phyloP scores from a whole-genome alignment of 1,140 invertebrate genomes.

The Frieseomelitta varia region DNA sequence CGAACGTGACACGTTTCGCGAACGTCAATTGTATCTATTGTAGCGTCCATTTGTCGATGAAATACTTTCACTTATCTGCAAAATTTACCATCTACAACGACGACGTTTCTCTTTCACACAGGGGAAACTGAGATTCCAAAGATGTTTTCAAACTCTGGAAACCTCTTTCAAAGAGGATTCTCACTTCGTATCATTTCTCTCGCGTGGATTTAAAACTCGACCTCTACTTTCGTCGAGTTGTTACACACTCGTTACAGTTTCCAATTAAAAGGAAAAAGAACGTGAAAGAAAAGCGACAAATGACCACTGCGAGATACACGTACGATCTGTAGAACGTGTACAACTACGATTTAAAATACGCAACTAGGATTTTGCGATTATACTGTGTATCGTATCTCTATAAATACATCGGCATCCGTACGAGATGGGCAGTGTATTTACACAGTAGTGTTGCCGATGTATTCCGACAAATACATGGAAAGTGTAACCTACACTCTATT shows the following conservation, averaged over 20 bases:
- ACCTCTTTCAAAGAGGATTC: too few species aligned
- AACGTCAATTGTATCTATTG: slow-evolving; percentile 1
- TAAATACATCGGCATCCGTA: neutral
- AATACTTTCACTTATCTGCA: slow-evolving; percentile 37
- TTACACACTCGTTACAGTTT: neutral
- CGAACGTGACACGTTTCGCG: neutral
- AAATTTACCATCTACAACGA: slow-evolving; percentile 39
- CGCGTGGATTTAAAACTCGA: neutral
- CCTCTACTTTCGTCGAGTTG: neutral
- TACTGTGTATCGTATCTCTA: neutral
- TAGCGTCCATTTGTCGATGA: slow-evolving; percentile 25
- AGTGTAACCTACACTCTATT: slow-evolving; percentile 8
- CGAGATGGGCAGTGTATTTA: slow-evolving; percentile 33
- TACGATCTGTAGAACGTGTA: neutral
- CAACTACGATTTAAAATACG: neutral
- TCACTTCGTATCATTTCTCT: neutral
- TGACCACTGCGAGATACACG: neutral
- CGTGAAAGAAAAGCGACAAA: neutral
- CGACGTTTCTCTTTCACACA: slow-evolving; percentile 1
- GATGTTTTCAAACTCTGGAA: too few species aligned
- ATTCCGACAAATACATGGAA: slow-evolving; percentile 26
- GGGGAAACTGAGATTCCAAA: neutral
- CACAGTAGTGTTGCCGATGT: slow-evolving; percentile 13
- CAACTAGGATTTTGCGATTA: neutral
- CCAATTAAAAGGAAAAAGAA: neutral